Conservation (phyloP, 2,113 vertebrate species). For the Eulacestoma nigropectus region DNA sequence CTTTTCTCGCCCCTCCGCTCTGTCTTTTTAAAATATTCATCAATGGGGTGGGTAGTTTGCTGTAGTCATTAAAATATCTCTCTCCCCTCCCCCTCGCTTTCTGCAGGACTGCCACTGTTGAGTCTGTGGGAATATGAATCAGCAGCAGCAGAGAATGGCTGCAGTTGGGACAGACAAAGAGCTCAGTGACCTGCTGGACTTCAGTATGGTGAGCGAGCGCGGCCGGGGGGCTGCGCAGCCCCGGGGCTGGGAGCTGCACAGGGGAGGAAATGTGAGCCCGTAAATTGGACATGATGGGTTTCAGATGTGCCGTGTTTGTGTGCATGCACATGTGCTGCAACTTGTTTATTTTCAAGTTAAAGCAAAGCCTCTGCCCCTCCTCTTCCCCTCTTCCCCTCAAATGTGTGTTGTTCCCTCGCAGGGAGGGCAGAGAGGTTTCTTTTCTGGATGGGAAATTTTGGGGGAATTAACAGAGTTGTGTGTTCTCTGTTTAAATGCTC, state of each 20-base stretch:
- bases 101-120: constrained; percentile 78
- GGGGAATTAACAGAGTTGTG: not conserved
- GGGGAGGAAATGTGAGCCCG: constrained; percentile 34
- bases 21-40: constrained; percentile 44
- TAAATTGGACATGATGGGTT: constrained; percentile 45
- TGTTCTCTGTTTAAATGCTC: not conserved
- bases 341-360: constrained; percentile 60
- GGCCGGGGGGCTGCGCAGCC: not conserved
- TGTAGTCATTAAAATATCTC: constrained; percentile 49
- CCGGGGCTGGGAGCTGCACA: not conserved
- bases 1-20: not conserved
- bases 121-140: constrained; percentile 90
- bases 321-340: constrained; percentile 48
- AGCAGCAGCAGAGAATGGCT: constrained; percentile 95
- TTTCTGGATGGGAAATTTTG: not conserved
- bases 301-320: constrained; percentile 52
- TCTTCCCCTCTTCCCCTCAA: not conserved
- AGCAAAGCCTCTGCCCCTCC: constrained; percentile 6
- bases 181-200: constrained; percentile 98
- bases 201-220: constrained; percentile 91
- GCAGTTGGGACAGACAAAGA: constrained; percentile 98
- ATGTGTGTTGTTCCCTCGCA: not conserved
- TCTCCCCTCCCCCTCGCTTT: constrained; percentile 58
- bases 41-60: constrained; percentile 43
- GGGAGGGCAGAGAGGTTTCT: not conserved